Evolutionary conservation across 2,888 invertebrate genomes (phyloP).

Genomic region (Pterostichus madidus): DNA sequence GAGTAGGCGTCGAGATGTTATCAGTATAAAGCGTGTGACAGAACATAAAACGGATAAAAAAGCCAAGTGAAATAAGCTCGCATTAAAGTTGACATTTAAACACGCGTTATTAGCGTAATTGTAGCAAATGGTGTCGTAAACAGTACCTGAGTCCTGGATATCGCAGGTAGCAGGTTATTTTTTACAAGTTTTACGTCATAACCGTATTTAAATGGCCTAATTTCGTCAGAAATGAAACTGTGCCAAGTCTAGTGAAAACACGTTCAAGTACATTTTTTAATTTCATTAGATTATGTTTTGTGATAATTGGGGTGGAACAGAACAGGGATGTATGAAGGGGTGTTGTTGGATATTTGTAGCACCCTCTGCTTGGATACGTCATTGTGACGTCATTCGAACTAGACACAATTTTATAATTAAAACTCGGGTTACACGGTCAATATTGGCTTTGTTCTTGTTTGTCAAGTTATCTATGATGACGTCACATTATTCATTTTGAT

Average conservation of each 20-base stretch:
- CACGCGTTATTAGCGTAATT: constrained; percentile 33
- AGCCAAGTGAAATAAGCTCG: constrained; percentile 18
- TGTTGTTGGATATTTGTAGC: too few species aligned
- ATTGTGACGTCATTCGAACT: too few species aligned
- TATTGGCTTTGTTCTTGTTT: too few species aligned
- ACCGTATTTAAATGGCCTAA: constrained; percentile 62
- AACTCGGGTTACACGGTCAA: too few species aligned
- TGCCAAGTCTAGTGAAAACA: constrained; percentile 28
- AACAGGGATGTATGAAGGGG: too few species aligned
- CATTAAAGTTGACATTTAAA: constrained; percentile 39
- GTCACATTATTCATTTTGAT: too few species aligned
- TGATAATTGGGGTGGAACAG: constrained; percentile 11
- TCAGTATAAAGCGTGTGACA: constrained; percentile 30
- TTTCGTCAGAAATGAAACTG: constrained; percentile 50
- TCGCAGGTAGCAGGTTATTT: constrained; percentile 35
- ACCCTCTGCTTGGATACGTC: too few species aligned
- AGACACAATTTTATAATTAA: too few species aligned
- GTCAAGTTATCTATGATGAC: too few species aligned
- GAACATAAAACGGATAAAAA: constrained; percentile 39
- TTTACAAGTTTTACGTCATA: constrained; percentile 49
- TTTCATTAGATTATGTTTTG: constrained; percentile 32
- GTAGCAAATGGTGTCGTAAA: not conserved
- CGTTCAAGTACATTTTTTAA: constrained; percentile 48
- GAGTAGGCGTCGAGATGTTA: constrained; percentile 9
- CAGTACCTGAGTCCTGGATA: not conserved